These are phyloP conservation scores for Camelus dromedarius DNA, from an alignment of 2,113 vertebrate genomes.

Conservation along the genomic window DNA sequence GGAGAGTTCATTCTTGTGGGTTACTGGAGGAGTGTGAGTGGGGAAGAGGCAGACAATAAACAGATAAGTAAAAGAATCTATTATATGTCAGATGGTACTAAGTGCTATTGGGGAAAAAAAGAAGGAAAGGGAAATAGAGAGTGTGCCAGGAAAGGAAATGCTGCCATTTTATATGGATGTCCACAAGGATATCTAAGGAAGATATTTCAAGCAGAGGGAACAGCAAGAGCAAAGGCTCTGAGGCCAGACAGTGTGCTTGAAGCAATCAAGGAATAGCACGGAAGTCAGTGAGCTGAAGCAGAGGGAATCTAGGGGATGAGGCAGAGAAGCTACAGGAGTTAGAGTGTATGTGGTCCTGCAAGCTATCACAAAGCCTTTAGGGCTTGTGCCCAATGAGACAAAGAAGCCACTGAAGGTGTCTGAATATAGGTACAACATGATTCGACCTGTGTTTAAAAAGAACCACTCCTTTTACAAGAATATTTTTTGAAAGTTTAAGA, in stretches of 20 bases:
- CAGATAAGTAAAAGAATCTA: conserved; percentile 8
- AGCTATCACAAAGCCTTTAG: not conserved
- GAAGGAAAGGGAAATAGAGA: not conserved
- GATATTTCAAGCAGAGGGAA: not conserved
- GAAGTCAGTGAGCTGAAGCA: conserved; percentile 1
- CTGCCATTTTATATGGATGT: not conserved
- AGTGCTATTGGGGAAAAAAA: not conserved
- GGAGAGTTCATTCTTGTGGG: not conserved
- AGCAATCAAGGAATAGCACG: not conserved
- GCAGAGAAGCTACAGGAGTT: not conserved
- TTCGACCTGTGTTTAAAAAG: conserved; percentile 14
- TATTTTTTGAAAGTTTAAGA: conserved; percentile 49
- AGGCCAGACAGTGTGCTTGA: not conserved
- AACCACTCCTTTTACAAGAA: conserved; percentile 37
- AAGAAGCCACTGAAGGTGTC: not conserved
- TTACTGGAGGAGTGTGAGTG: not conserved
- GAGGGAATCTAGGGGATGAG: not conserved
- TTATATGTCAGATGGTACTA: not conserved
- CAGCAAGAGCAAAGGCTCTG: not conserved
- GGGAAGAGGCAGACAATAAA: conserved; percentile 16
- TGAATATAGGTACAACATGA: conserved; percentile 6
- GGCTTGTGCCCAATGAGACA: not conserved
- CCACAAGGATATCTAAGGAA: not conserved
- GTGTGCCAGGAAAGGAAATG: not conserved
- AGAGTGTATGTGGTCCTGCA: not conserved